These are phyloP conservation scores for Morone chrysops DNA, from an alignment of 2,113 vertebrate species.

Conservation along the genomic window DNA sequence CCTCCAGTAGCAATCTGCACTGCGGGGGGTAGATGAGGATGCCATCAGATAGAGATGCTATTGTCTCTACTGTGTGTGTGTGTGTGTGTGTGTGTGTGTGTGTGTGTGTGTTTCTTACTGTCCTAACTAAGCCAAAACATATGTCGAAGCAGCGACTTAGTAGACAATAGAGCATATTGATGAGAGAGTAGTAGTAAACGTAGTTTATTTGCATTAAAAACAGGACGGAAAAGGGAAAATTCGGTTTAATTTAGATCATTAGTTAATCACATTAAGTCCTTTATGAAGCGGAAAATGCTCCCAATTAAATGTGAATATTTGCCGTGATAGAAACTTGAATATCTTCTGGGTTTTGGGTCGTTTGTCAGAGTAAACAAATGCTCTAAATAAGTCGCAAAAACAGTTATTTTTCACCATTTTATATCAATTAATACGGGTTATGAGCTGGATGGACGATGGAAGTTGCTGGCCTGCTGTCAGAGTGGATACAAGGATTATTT, in stretches of 20 bases:
- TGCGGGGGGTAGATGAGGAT: constrained; percentile 71
- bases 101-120: constrained; percentile 52
- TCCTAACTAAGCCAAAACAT: constrained; percentile 72
- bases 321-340: not conserved
- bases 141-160: constrained; percentile 23
- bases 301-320: not conserved
- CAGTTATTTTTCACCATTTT: no score
- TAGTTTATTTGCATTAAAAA: not conserved
- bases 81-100: constrained; percentile 54
- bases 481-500: no score
- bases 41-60: constrained; percentile 76
- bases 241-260: not conserved
- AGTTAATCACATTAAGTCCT: constrained; percentile 5
- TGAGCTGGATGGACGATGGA: no score
- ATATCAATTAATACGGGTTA: no score
- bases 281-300: not conserved
- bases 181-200: no score
- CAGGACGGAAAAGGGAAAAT: not conserved
- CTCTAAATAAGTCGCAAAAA: no score
- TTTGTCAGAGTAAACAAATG: not conserved
- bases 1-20: constrained; percentile 71
- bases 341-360: not conserved
- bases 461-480: no score
- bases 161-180: constrained; percentile 51
- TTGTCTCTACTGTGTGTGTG: constrained; percentile 67